These are phyloP conservation scores for Choloepus hoffmanni DNA, from an alignment of 2,113 vertebrate species.

Conservation along the genomic window DNA sequence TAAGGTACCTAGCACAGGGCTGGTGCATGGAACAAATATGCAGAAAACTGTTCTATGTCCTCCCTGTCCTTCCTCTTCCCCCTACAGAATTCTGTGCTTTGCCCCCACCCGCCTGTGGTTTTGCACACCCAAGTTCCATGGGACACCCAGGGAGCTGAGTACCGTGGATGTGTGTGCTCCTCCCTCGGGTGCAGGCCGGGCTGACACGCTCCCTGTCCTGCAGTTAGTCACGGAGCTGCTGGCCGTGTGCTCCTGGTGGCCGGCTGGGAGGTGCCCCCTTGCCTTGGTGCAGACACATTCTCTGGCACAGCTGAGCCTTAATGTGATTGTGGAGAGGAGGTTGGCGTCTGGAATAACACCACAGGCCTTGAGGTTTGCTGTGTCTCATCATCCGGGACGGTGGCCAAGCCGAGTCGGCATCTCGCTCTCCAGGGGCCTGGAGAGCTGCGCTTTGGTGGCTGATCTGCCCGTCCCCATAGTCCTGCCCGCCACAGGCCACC, in stretches of 20 bases:
- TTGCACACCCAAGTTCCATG: accelerated
- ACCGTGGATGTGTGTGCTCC: background rate
- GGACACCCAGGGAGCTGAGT: background rate
- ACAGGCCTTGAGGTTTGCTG: background rate
- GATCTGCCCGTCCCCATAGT: background rate
- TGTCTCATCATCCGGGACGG: background rate
- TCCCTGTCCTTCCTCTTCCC: background rate
- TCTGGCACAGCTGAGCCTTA: background rate
- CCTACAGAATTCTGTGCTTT: background rate
- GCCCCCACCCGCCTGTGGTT: background rate
- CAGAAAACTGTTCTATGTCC: background rate
- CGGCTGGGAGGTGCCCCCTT: background rate
- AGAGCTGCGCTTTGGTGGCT: background rate
- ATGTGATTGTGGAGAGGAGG: background rate
- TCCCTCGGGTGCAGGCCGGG: background rate
- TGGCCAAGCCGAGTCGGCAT: background rate
- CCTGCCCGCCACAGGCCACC: accelerated
- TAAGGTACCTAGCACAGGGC: accelerated
- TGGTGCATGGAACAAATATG: background rate
- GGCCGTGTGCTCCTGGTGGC: background rate
- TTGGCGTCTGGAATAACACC: background rate
- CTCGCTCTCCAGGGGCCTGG: background rate
- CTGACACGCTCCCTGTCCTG: background rate
- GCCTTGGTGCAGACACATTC: background rate
- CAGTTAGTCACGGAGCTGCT: background rate